Conservation (phyloP, 2,113 vertebrate species). For the Larimichthys polyactis region DNA sequence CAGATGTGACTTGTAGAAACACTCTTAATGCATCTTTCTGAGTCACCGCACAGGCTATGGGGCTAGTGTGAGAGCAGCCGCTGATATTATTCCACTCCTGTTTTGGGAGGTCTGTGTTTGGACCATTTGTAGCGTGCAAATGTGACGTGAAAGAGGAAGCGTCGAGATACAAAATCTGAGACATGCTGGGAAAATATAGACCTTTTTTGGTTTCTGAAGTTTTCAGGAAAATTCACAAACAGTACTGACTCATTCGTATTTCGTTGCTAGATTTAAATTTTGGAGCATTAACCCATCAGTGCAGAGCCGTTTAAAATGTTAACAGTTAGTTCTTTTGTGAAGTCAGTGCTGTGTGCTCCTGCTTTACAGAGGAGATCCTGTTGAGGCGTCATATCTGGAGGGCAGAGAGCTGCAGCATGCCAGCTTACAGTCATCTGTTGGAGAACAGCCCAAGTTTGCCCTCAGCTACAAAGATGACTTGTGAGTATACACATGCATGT, state of each 20-base stretch:
- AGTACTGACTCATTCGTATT: neutral
- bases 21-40: neutral
- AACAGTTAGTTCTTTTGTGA: neutral
- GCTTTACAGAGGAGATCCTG: constrained; percentile 81
- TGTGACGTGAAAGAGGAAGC: neutral
- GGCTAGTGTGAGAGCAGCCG: neutral
- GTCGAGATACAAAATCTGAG: neutral
- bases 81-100: neutral
- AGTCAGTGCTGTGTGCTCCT: neutral
- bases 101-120: neutral
- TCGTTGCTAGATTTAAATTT: neutral
- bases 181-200: neutral
- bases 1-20: constrained; percentile 52
- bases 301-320: neutral
- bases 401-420: constrained; percentile 71
- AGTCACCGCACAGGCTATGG: neutral
- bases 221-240: neutral
- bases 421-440: constrained; percentile 65
- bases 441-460: constrained; percentile 80
- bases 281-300: neutral
- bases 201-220: neutral
- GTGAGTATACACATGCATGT: constrained; percentile 83
- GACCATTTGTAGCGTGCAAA: neutral
- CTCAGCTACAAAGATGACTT: constrained; percentile 88
- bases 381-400: constrained; percentile 89